phyloP scores from a whole-genome alignment of 1,140 invertebrate species.

The Drosophila pandora region DNA sequence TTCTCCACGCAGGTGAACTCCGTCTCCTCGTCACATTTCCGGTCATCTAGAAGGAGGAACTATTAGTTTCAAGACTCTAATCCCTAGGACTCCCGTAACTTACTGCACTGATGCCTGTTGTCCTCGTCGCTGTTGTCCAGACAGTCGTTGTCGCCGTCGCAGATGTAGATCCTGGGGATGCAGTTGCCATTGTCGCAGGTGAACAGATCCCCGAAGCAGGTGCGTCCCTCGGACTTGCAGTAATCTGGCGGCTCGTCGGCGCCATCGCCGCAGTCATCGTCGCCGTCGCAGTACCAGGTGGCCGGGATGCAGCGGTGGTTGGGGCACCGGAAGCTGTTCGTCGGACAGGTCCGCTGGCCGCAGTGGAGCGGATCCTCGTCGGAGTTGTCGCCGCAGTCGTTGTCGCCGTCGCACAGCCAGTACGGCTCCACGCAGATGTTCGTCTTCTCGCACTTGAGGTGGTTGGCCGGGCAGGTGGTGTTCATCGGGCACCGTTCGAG shows the following conservation, averaged over 20 bases:
- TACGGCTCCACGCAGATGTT: slow-evolving; percentile 98
- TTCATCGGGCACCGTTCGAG: slow-evolving; percentile 93
- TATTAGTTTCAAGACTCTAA: not conserved
- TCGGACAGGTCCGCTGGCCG: slow-evolving; percentile 93
- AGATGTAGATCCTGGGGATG: slow-evolving; percentile 98
- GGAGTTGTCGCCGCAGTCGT: slow-evolving; percentile 98
- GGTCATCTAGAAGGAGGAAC: slow-evolving; percentile 86
- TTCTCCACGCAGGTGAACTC: slow-evolving; percentile 96
- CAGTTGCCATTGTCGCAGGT: slow-evolving; percentile 99
- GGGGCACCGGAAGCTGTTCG: slow-evolving; percentile 95
- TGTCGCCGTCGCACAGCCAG: slow-evolving; percentile 96
- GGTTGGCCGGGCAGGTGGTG: slow-evolving; percentile 93
- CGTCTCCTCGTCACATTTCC: slow-evolving; percentile 95
- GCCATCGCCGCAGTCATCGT: slow-evolving; percentile 94
- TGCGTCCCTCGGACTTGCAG: slow-evolving; percentile 96
- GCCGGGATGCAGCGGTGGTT: slow-evolving; percentile 95
- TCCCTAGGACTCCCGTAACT: slow-evolving; percentile 78
- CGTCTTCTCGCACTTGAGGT: slow-evolving; percentile 95
- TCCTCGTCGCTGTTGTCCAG: slow-evolving; percentile 96
- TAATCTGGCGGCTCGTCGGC: slow-evolving; percentile 96
- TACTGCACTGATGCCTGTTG: slow-evolving; percentile 94
- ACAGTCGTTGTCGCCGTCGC: slow-evolving; percentile 96
- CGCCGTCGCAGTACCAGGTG: slow-evolving; percentile 95
- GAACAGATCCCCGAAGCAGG: slow-evolving; percentile 97
- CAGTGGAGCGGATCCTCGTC: slow-evolving; percentile 97